These are phyloP conservation scores for Desmophyllum pertusum DNA, from an alignment of 92 coral and sea anemone genomes.

Conservation along the genomic window DNA sequence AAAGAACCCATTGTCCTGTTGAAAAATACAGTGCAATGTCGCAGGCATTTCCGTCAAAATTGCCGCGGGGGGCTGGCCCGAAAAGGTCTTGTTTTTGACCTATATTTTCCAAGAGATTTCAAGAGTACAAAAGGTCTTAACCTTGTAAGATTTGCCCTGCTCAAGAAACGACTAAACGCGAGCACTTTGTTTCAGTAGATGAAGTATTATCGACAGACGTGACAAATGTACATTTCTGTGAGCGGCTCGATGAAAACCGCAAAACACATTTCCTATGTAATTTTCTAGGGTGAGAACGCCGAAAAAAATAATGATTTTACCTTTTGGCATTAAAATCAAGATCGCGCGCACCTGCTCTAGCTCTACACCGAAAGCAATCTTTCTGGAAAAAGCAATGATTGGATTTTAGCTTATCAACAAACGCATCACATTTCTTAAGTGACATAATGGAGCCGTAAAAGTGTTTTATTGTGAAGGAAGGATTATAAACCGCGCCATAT, in stretches of 20 bases:
- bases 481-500: constrained; percentile 39
- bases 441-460: constrained; percentile 39
- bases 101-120: not conserved
- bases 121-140: not conserved
- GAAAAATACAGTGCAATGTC: not conserved
- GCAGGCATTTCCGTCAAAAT: constrained; percentile 29
- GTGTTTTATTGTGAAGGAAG: constrained; percentile 37
- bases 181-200: not conserved
- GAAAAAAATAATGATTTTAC: constrained; percentile 20
- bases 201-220: constrained; percentile 13
- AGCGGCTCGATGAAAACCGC: constrained; percentile 27
- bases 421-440: constrained; percentile 19
- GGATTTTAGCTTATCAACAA: constrained; percentile 13
- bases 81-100: constrained; percentile 14
- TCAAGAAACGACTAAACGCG: not conserved
- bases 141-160: not conserved
- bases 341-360: not conserved
- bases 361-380: not conserved
- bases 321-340: constrained; percentile 5
- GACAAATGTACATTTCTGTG: constrained; percentile 14
- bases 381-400: constrained; percentile 9
- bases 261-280: constrained; percentile 32
- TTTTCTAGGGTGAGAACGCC: not conserved
- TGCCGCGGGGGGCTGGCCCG: not conserved
- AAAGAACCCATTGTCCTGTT: not conserved